These are phyloP conservation scores for Listronotus bonariensis DNA, from an alignment of 1,140 invertebrate species.

Conservation along the genomic window DNA sequence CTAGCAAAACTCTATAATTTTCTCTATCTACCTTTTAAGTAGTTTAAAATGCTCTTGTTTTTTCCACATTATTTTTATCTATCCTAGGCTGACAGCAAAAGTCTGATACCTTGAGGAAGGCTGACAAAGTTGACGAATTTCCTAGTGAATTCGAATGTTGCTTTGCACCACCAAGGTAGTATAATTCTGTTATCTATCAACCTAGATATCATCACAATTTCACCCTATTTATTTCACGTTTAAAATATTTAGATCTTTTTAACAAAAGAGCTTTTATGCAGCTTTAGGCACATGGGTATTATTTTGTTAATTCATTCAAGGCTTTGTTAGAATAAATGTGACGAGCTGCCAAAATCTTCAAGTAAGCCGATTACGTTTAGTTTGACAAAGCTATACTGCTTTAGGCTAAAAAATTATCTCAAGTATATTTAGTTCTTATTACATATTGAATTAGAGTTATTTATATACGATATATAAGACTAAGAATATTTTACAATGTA, in stretches of 20 bases:
- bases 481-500: no score
- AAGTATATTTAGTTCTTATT: no score
- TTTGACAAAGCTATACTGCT: no score
- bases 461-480: no score
- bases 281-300: no score
- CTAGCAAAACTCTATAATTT: not conserved
- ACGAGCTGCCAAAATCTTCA: no score
- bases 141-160: conserved; percentile 94
- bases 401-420: no score
- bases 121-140: conserved; percentile 71
- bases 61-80: conserved; percentile 45
- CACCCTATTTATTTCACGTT: conserved; percentile 2
- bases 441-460: no score
- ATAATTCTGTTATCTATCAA: conserved; percentile 38
- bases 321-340: not conserved
- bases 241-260: not conserved
- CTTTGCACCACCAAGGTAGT: conserved; percentile 93
- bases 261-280: no score
- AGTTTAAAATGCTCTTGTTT: conserved; percentile 25
- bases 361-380: no score
- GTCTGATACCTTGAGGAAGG: conserved; percentile 66
- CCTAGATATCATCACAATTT: not conserved
- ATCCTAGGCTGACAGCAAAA: conserved; percentile 70
- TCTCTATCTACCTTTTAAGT: not conserved
- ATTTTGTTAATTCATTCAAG: not conserved